A percentile compares a stretch with the other conserved stretches of the same genome.
Evolutionary conservation across 2,888 invertebrate genomes (phyloP).

Genomic region (Biston betularia): DNA sequence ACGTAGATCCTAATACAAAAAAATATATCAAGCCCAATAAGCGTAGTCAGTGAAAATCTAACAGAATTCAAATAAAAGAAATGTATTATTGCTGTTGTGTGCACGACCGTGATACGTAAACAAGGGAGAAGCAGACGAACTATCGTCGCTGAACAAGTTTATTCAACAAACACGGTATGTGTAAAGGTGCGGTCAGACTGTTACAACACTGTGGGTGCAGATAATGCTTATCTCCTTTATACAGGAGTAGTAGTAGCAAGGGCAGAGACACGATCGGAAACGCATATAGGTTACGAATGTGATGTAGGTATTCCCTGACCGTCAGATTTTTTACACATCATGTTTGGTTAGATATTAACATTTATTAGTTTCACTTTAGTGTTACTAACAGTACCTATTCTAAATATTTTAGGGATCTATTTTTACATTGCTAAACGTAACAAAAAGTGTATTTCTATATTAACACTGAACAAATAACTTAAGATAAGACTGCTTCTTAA

Average conservation of each 20-base stretch:
- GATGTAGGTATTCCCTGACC: no score
- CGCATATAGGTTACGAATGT: not conserved
- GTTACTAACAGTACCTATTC: no score
- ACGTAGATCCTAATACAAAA: not conserved
- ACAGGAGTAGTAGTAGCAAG: constrained; percentile 4
- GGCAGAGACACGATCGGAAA: constrained; percentile 1
- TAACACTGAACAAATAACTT: not conserved
- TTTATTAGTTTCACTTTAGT: no score
- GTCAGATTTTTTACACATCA: no score
- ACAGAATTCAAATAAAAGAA: constrained; percentile 58
- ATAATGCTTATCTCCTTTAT: constrained; percentile 27
- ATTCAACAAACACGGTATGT: constrained; percentile 69
- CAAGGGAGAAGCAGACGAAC: constrained; percentile 65
- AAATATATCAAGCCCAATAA: no score
- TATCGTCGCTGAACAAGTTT: constrained; percentile 70
- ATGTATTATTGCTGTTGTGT: constrained; percentile 64
- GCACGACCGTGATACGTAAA: constrained; percentile 70
- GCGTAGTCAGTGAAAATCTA: not conserved
- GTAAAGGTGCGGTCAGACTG: constrained; percentile 37
- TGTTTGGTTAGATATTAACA: no score
- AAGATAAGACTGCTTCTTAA: constrained; percentile 40
- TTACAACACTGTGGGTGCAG: constrained; percentile 15
- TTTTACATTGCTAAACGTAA: not conserved
- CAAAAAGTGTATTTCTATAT: not conserved
- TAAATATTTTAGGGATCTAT: not conserved